Percentiles rank a stretch among this genome's conserved stretches.
phyloP scores from a whole-genome alignment of 1,140 invertebrate species.

The Nylanderia fulva region DNA sequence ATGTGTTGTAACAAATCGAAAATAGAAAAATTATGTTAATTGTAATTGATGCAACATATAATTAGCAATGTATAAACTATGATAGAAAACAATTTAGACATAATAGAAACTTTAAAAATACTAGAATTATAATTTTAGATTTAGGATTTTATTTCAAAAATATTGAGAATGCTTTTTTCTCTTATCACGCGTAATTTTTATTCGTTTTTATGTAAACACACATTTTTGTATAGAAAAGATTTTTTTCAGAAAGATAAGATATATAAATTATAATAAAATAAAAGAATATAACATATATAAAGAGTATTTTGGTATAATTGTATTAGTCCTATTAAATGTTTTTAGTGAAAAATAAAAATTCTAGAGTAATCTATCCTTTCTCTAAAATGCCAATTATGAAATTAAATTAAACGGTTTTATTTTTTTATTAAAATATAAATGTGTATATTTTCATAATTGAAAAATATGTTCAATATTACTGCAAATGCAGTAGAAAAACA shows the following conservation, averaged over 20 bases:
- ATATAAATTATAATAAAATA: slow-evolving; percentile 13
- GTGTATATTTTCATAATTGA: neutral
- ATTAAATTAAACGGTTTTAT: neutral
- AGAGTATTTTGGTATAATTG: neutral
- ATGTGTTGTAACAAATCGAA: neutral
- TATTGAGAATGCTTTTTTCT: neutral
- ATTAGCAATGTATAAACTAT: neutral
- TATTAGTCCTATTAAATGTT: neutral
- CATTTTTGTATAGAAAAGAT: neutral
- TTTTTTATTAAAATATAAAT: slow-evolving; percentile 3
- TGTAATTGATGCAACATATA: neutral
- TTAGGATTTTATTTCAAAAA: neutral
- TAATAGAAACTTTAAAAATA: neutral
- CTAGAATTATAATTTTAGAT: neutral
- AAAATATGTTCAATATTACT: neutral
- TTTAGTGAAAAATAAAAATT: neutral
- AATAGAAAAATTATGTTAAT: slow-evolving; percentile 7
- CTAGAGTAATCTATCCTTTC: neutral
- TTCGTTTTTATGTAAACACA: neutral
- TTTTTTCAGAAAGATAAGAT: neutral
- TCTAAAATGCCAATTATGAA: neutral
- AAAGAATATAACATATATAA: neutral
- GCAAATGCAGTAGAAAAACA: neutral
- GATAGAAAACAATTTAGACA: neutral
- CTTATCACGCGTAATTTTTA: neutral